Conservation (phyloP, 2,888 invertebrate species). For the Patella pellucida region DNA sequence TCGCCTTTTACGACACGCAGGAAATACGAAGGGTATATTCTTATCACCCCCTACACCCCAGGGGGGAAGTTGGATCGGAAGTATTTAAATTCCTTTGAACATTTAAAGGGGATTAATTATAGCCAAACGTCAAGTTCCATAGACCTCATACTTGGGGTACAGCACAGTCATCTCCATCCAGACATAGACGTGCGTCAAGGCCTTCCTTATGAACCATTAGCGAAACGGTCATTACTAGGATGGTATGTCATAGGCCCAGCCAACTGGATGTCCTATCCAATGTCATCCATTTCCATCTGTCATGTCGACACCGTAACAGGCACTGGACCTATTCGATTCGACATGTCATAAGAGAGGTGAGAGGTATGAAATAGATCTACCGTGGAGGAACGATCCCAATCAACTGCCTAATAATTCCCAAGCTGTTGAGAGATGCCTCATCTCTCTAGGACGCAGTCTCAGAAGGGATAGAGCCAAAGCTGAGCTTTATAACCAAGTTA, state of each 20-base stretch:
- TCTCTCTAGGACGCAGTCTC: neutral
- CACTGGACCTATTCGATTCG: neutral
- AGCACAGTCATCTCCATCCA: neutral
- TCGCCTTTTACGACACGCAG: too few species aligned
- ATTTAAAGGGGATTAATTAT: neutral
- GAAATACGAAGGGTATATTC: too few species aligned
- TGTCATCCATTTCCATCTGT: slow-evolving; percentile 2
- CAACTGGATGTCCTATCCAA: neutral
- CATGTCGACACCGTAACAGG: neutral
- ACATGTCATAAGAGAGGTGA: neutral
- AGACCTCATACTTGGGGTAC: neutral
- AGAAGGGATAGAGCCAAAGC: neutral
- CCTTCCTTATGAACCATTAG: slow-evolving; percentile 1
- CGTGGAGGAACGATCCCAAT: neutral
- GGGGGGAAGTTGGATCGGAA: too few species aligned
- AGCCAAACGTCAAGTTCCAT: neutral
- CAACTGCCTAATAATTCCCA: neutral
- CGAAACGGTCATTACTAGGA: slow-evolving; percentile 1
- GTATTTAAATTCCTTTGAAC: neutral
- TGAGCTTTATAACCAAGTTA: neutral
- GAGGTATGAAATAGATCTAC: neutral
- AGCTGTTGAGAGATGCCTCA: neutral
- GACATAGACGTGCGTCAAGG: neutral
- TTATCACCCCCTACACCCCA: too few species aligned
- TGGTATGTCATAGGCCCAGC: neutral